Percentiles rank a stretch among this genome's conserved stretches.
These are phyloP conservation scores for Pseudomyrmex pallidus DNA, from an alignment of 1,140 invertebrate species.

Conservation along the genomic window DNA sequence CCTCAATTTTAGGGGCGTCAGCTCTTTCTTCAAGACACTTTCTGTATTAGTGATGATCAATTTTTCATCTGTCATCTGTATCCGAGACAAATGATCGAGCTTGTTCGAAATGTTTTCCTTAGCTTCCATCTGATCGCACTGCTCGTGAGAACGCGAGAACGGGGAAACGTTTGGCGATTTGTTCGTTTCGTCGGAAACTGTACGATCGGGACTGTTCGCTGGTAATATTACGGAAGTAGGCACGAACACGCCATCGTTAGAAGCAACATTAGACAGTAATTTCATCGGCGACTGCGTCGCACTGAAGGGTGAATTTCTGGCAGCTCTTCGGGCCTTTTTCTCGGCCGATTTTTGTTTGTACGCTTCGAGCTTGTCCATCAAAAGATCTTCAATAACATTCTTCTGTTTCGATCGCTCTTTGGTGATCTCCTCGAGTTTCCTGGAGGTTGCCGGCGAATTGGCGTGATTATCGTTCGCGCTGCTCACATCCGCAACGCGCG, in stretches of 20 bases:
- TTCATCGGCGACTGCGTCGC: constrained; percentile 73
- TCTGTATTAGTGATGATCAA: constrained; percentile 22
- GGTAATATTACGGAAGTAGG: constrained; percentile 71
- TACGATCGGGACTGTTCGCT: constrained; percentile 72
- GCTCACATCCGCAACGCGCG: constrained; percentile 81
- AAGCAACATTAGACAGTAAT: constrained; percentile 32
- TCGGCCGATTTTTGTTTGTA: constrained; percentile 89
- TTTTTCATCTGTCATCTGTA: not conserved
- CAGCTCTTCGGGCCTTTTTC: constrained; percentile 85
- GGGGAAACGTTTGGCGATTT: constrained; percentile 59
- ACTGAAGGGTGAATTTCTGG: constrained; percentile 79
- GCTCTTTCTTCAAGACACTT: constrained; percentile 81
- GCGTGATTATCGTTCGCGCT: constrained; percentile 78
- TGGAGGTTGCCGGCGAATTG: constrained; percentile 84
- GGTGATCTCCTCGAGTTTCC: constrained; percentile 88
- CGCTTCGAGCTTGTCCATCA: constrained; percentile 91
- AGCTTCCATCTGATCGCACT: constrained; percentile 10
- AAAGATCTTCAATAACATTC: constrained; percentile 90
- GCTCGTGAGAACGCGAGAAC: not conserved
- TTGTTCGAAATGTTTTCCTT: constrained; percentile 30
- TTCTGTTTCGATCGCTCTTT: constrained; percentile 89
- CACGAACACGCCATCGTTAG: constrained; percentile 70
- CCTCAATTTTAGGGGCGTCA: constrained; percentile 83
- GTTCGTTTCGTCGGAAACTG: constrained; percentile 77
- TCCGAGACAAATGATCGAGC: constrained; percentile 1